Evolutionary conservation across 2,888 invertebrate genomes (phyloP).

Genomic region (Spilarctia lutea): DNA sequence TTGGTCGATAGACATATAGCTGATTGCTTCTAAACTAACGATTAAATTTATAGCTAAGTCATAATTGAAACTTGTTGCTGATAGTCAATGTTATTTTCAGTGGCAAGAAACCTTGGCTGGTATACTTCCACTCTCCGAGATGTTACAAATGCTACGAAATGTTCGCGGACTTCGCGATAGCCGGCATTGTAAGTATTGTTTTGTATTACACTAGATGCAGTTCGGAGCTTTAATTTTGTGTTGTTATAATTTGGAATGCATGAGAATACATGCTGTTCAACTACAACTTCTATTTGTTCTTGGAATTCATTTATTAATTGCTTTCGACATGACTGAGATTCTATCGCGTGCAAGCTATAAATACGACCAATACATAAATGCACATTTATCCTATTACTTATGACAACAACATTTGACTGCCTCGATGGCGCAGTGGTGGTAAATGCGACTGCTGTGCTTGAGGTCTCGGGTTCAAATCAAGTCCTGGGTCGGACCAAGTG

Average conservation of each 20-base stretch:
- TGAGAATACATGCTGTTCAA: background rate
- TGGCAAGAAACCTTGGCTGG: constrained; percentile 74
- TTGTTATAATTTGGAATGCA: background rate
- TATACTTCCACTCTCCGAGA: constrained; percentile 80
- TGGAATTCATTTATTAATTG: background rate
- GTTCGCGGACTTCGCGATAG: constrained; percentile 78
- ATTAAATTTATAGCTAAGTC: background rate
- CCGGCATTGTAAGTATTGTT: constrained; percentile 71
- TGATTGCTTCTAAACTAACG: background rate
- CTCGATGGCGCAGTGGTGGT: no score
- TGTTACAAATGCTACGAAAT: constrained; percentile 78
- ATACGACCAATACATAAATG: no score
- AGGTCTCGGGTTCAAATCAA: no score
- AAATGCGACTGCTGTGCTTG: no score
- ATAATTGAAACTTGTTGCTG: background rate
- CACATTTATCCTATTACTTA: no score
- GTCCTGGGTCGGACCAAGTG: no score
- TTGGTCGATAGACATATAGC: background rate
- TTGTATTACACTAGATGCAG: background rate
- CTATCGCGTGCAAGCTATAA: no score
- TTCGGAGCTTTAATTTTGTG: background rate
- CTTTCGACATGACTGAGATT: no score
- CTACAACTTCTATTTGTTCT: background rate
- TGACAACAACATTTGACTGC: no score
- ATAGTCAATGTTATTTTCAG: constrained; percentile 54